Evolutionary conservation across 2,113 vertebrate genomes (phyloP).

Genomic region (Eonycteris spelaea): DNA sequence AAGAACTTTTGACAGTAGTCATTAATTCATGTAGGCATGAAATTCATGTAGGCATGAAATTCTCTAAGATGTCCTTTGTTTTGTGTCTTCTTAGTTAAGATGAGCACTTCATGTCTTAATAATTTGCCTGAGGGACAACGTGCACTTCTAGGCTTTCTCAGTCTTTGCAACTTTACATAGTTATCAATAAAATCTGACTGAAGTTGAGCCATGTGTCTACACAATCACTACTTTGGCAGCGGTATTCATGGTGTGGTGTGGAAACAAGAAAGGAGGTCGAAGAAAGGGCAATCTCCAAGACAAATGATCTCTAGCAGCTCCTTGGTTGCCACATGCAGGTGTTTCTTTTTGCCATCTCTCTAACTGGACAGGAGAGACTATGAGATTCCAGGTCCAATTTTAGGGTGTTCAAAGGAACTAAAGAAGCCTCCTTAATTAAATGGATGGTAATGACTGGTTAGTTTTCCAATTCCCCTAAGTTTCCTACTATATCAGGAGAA

Average conservation of each 20-base stretch:
- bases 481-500: background rate
- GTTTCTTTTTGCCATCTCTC: background rate
- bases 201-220: background rate
- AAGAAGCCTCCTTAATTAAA: background rate
- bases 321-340: background rate
- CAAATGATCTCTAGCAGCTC: background rate
- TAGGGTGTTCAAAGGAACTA: background rate
- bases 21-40: background rate
- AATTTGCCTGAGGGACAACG: background rate
- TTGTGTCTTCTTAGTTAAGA: background rate
- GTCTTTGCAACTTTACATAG: background rate
- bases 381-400: background rate
- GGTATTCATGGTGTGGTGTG: background rate
- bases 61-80: background rate
- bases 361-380: background rate
- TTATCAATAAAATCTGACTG: conserved; percentile 2
- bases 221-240: background rate
- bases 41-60: background rate
- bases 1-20: conserved; percentile 8
- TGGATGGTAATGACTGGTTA: background rate
- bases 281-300: background rate
- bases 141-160: background rate
- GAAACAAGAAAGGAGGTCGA: background rate
- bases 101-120: background rate
- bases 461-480: background rate